Evolutionary conservation across 2,797 vertebrate genomes (phyloP).

Genomic region (Benthosema pterotum): DNA sequence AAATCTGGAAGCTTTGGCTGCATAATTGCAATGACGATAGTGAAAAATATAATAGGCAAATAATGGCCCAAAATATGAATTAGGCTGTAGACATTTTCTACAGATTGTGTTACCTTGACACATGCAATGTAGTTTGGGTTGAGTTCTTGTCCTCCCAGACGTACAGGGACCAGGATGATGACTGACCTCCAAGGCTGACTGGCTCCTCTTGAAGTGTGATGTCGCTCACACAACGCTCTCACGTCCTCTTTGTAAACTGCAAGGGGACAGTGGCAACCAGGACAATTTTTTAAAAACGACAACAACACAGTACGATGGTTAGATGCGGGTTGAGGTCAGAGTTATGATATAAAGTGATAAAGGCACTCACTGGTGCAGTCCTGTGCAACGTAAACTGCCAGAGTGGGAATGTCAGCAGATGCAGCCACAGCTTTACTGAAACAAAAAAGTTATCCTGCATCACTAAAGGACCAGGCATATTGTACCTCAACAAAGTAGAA

Average conservation of each 20-base stretch:
- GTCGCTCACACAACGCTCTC: slow-evolving; percentile 68
- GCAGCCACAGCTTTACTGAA: slow-evolving; percentile 86
- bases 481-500: not conserved
- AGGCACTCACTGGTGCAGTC: slow-evolving; percentile 87
- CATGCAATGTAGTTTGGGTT: slow-evolving; percentile 86
- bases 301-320: too few species aligned
- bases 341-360: slow-evolving; percentile 1
- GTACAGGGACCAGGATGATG: slow-evolving; percentile 89
- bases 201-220: slow-evolving; percentile 10
- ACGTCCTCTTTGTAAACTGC: slow-evolving; percentile 89
- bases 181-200: slow-evolving; percentile 80
- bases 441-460: slow-evolving; percentile 8
- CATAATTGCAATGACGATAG: too few species aligned
- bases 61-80: too few species aligned
- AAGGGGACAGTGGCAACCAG: slow-evolving; percentile 1
- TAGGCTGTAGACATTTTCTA: not conserved
- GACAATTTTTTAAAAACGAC: too few species aligned
- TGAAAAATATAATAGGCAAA: too few species aligned
- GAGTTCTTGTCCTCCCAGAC: slow-evolving; percentile 87
- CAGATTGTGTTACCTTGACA: slow-evolving; percentile 81
- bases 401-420: slow-evolving; percentile 64
- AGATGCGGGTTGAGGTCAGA: too few species aligned
- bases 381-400: slow-evolving; percentile 90
- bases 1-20: too few species aligned
- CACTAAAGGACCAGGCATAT: not conserved